Percentiles rank a stretch among this genome's conserved stretches.
These are phyloP conservation scores for Orchestia grillus DNA, from an alignment of 1,140 invertebrate genomes.

Conservation along the genomic window DNA sequence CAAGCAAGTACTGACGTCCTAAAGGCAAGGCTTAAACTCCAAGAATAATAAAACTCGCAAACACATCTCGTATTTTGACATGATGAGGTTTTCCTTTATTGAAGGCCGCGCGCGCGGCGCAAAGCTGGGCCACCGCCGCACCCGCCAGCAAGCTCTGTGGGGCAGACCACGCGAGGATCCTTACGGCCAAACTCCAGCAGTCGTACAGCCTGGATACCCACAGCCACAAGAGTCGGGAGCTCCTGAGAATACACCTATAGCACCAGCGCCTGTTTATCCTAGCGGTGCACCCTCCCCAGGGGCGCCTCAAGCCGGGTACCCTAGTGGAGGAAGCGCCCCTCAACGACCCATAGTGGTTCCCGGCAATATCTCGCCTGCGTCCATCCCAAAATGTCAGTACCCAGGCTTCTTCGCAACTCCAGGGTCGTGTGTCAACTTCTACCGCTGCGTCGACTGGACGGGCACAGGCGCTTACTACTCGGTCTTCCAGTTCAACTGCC, in stretches of 20 bases:
- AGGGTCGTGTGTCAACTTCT: constrained; percentile 79
- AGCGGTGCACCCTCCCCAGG: background rate
- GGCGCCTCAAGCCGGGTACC: background rate
- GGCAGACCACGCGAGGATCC: constrained; percentile 5
- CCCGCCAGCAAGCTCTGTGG: constrained; percentile 13
- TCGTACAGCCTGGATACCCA: background rate
- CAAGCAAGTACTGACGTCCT: too few relatives aligned
- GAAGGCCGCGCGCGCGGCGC: constrained; percentile 42
- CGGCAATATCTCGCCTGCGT: constrained; percentile 19
- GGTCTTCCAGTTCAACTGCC: constrained; percentile 72
- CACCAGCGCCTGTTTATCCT: background rate
- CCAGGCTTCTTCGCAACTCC: constrained; percentile 79
- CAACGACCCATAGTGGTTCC: background rate
- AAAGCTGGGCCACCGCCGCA: constrained; percentile 30
- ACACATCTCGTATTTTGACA: background rate
- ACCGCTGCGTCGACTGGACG: constrained; percentile 79
- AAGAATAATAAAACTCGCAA: too few relatives aligned
- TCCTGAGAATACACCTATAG: background rate
- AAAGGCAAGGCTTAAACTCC: too few relatives aligned
- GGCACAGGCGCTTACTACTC: constrained; percentile 75
- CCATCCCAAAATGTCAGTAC: constrained; percentile 71
- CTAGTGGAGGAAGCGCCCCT: background rate
- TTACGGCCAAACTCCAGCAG: constrained; percentile 29
- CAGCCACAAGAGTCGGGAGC: background rate
- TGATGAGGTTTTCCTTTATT: background rate